Conservation (phyloP, 2,113 vertebrate species). For the Propithecus coquereli region DNA sequence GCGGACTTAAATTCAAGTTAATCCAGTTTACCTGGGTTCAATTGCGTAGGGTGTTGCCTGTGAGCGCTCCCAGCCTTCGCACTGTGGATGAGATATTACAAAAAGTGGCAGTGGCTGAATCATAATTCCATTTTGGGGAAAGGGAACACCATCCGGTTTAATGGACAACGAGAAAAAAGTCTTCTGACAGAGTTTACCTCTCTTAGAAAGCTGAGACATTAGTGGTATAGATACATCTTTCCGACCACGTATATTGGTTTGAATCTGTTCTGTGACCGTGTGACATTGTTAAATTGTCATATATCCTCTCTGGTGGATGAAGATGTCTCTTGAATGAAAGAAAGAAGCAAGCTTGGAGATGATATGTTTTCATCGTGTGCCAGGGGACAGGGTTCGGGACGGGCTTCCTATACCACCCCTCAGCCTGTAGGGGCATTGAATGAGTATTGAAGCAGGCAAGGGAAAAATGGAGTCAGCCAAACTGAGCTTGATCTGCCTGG, state of each 20-base stretch:
- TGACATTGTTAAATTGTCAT: neutral
- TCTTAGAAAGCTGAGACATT: neutral
- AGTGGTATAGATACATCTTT: neutral
- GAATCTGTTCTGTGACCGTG: neutral
- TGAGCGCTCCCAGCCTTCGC: neutral
- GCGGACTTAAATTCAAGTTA: neutral
- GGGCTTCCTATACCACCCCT: neutral
- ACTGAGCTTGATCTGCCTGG: rapidly evolving
- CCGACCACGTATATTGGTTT: neutral
- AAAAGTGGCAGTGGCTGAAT: too few species aligned
- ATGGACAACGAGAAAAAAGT: neutral
- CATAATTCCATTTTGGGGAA: neutral
- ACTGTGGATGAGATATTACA: neutral
- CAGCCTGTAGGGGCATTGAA: neutral
- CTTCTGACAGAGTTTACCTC: neutral
- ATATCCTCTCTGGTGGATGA: neutral
- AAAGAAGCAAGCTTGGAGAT: neutral
- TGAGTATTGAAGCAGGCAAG: neutral
- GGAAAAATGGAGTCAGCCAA: neutral
- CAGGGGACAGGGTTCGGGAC: neutral
- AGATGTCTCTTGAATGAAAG: neutral
- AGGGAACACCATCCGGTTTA: neutral
- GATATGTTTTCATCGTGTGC: neutral
- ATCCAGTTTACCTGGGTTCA: neutral
- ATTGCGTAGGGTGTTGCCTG: neutral